A percentile compares a stretch with the other conserved stretches of the same genome.
phyloP scores from a whole-genome alignment of 2,888 invertebrate species.

The Lissocephala sabroskyi region DNA sequence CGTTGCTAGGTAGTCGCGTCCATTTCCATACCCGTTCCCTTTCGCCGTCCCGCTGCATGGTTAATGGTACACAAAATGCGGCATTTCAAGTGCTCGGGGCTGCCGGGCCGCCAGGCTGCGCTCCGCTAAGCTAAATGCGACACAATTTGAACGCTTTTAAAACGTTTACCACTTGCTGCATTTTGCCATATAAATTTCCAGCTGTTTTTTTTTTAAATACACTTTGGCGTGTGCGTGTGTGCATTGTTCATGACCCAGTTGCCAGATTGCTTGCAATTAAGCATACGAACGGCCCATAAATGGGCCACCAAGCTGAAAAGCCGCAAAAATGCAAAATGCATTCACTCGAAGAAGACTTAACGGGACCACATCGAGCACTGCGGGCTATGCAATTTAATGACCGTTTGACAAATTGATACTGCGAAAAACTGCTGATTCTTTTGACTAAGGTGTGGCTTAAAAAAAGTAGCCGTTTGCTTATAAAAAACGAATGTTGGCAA shows the following conservation, averaged over 20 bases:
- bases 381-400: no score
- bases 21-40: slow-evolving; percentile 1
- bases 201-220: neutral
- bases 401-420: no score
- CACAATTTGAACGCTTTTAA: slow-evolving; percentile 8
- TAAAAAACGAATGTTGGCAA: no score
- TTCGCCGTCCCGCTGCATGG: slow-evolving; percentile 34
- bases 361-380: no score
- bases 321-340: no score
- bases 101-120: no score
- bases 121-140: slow-evolving; percentile 17
- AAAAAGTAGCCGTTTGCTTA: no score
- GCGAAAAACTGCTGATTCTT: no score
- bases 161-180: neutral
- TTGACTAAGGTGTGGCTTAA: no score
- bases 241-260: slow-evolving; percentile 37
- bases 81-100: slow-evolving; percentile 39
- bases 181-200: neutral
- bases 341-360: no score
- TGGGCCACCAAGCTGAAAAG: slow-evolving; percentile 11
- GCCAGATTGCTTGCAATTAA: slow-evolving; percentile 23
- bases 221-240: neutral
- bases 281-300: slow-evolving; percentile 15
- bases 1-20: slow-evolving; percentile 6
- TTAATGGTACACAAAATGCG: slow-evolving; percentile 27